Evolutionary conservation across 2,888 invertebrate species (phyloP).

Genomic region (Caradrina clavipalpis): DNA sequence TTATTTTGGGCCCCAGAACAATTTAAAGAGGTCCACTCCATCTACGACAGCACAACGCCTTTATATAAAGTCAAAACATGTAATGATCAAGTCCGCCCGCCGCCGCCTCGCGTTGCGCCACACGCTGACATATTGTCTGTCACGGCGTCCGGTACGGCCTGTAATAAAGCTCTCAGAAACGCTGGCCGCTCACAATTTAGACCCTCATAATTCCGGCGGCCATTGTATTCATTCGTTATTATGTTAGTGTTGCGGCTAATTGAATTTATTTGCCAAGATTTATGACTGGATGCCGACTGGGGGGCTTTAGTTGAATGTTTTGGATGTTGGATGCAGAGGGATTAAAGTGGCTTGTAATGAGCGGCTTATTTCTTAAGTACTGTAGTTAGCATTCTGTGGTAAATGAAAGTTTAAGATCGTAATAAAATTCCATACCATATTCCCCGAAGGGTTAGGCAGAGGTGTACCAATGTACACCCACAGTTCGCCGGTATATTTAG

Average conservation of each 20-base stretch:
- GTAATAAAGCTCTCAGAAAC: conserved; percentile 78
- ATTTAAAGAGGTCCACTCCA: not conserved
- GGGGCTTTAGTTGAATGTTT: conserved; percentile 35
- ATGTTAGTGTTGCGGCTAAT: conserved; percentile 67
- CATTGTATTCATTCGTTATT: conserved; percentile 70
- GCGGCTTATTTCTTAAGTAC: not conserved
- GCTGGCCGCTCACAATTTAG: conserved; percentile 75
- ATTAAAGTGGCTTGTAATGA: conserved; percentile 25
- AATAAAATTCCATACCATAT: too few species aligned
- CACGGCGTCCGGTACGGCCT: conserved; percentile 71
- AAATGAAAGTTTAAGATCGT: too few species aligned
- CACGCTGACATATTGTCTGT: conserved; percentile 75
- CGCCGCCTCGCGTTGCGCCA: conserved; percentile 49
- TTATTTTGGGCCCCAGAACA: not conserved
- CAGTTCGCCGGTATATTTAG: too few species aligned
- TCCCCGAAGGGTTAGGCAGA: too few species aligned
- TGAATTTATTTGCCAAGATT: conserved; percentile 70
- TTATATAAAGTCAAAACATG: not conserved
- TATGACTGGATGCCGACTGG: conserved; percentile 46
- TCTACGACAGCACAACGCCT: not conserved
- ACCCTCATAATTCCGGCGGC: conserved; percentile 73
- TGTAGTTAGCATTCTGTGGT: not conserved
- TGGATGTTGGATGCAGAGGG: conserved; percentile 21
- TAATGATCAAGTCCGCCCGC: conserved; percentile 1
- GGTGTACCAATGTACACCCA: too few species aligned